These are phyloP conservation scores for Lathamus discolor DNA, from an alignment of 2,113 vertebrate genomes.

Conservation along the genomic window DNA sequence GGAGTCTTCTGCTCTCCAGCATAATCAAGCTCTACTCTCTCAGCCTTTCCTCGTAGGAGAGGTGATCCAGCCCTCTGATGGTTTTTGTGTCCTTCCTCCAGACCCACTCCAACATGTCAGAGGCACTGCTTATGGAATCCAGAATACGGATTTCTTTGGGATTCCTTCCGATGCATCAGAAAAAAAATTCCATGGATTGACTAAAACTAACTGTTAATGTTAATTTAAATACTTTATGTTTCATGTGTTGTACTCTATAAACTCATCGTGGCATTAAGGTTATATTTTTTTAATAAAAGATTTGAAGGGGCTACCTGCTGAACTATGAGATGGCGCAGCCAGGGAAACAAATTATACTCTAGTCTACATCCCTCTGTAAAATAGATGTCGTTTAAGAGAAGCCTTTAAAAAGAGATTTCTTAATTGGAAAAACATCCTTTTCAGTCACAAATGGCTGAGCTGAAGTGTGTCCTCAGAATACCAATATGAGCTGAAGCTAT, in stretches of 20 bases:
- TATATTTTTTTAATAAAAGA: not conserved
- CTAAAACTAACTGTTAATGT: not conserved
- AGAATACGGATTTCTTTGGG: not conserved
- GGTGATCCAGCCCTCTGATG: not conserved
- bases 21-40: not conserved
- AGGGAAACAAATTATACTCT: conserved; percentile 34
- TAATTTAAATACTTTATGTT: not conserved
- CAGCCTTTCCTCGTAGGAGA: not conserved
- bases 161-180: not conserved
- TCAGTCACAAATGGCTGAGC: conserved; percentile 65
- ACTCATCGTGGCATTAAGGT: not conserved
- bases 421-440: conserved; percentile 71
- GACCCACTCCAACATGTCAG: not conserved
- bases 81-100: not conserved
- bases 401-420: conserved; percentile 68
- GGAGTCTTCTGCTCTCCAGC: not conserved
- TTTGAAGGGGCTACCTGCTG: not conserved
- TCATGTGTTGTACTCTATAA: not conserved
- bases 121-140: not conserved
- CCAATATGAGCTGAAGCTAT: conserved; percentile 69
- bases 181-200: not conserved
- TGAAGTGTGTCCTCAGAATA: conserved; percentile 72
- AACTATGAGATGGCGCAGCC: not conserved
- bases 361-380: conserved; percentile 46
- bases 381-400: conserved; percentile 67